Evolutionary conservation across 2,797 vertebrate genomes (phyloP), one percentile per base, ranked within the genome.

Genomic region (Sebastes reedi): DNA sequence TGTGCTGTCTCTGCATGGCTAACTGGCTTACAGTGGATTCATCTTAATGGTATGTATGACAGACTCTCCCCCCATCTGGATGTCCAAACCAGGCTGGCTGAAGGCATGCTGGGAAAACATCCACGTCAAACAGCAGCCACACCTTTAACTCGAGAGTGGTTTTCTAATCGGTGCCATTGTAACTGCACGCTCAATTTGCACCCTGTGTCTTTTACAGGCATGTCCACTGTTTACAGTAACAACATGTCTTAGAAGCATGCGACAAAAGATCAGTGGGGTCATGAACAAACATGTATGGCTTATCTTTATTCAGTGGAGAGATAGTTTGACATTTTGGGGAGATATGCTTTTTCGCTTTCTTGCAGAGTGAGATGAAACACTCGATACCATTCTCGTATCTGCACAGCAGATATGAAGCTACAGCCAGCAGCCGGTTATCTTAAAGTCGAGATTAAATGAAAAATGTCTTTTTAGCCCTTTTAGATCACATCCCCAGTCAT

Each of bases 71-170:
- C 34, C 34, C 32, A 83, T 69, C 76, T 82, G 86, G 81, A 85
- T 22, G 20, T 80, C 70, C 55, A 61, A 68, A 70, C 34, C 29
- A 25, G 3, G 8, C 55, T 66, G 65, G 9, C 52, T 66, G 65
- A 60, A 82, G 75, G 73, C 50, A 2, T 4, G 10, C 67, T 87
- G 85, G 81, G 81, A 79, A 83, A 67, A 58, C 36, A n/a, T 79
- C 83, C 81, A 82, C 72, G 59, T 85, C 64, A 75, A 77, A 86
- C 77, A 83, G 67, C 71, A 84, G 67, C 70, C 81, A 77, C 88
- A 83, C 90, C 85, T 89, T 77, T 8, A 54, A 72, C 22, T 77
- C n/a, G n/a, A 64, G 56, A 3, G 10, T 64, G 34, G 8, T 64
- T 77, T 65, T 73, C 39, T 79, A 72, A 87, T 90, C 81, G 67